Percentiles rank a stretch among this genome's conserved stretches.
These are phyloP conservation scores for Phrixothrix hirtus DNA, from an alignment of 2,888 invertebrate genomes.

Conservation along the genomic window DNA sequence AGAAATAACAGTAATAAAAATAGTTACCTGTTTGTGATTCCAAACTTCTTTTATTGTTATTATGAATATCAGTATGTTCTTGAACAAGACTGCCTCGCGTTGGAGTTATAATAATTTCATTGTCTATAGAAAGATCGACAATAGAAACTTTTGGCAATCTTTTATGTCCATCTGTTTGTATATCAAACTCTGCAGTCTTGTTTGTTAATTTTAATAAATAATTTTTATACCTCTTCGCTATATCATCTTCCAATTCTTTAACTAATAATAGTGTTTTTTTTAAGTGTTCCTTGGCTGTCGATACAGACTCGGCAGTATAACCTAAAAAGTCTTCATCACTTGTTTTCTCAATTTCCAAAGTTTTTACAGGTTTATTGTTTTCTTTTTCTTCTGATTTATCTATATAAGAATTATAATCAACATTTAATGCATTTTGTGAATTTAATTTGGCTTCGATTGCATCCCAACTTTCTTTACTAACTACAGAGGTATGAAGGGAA, in stretches of 20 bases:
- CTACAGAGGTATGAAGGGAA: constrained; percentile 37
- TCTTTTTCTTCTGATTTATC: constrained; percentile 24
- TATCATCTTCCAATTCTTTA: constrained; percentile 13
- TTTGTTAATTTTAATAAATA: background rate
- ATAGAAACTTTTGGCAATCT: constrained; percentile 20
- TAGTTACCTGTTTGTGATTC: constrained; percentile 9
- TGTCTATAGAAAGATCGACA: constrained; percentile 13
- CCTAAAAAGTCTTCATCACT: constrained; percentile 29
- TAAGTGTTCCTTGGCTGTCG: constrained; percentile 22
- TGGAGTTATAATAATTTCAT: constrained; percentile 15
- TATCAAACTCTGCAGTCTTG: background rate
- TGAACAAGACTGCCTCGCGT: constrained; percentile 3
- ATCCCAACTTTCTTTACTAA: constrained; percentile 53
- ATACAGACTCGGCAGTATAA: constrained; percentile 22
- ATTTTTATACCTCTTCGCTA: constrained; percentile 5
- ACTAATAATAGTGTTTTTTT: constrained; percentile 28
- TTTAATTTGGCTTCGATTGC: constrained; percentile 52
- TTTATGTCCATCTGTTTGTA: background rate
- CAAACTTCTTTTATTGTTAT: constrained; percentile 19
- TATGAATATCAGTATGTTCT: constrained; percentile 7
- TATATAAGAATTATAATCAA: constrained; percentile 42
- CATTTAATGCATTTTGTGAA: constrained; percentile 41
- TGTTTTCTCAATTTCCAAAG: background rate
- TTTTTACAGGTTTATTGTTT: background rate
- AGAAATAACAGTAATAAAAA: background rate